Base-by-base conservation (phyloP, 2,888 invertebrate genomes). In the Sinodicranocentrus sp. region DNA sequence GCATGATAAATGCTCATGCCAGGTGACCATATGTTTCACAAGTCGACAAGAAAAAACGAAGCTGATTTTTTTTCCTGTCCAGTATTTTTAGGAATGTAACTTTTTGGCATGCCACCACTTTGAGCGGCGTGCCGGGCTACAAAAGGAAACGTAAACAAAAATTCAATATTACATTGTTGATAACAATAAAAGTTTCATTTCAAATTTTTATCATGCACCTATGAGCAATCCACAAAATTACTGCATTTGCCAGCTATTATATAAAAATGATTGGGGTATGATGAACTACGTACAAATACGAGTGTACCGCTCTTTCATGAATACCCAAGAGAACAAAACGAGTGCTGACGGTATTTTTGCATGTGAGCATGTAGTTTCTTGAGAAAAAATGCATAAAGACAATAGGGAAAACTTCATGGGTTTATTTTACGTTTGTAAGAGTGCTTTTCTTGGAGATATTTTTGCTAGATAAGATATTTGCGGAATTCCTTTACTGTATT, bases 151-250 rank as follows among this genome's bases (percentile, higher is more conserved):
- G 54, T 77, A 48, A 61, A 70, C 70, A 78, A 70, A 77, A 57
- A 70, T 61, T 28, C 78, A 71, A 70, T 70, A 71, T 78, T 71
- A 78, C 78, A 78, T 71, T 71, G 70, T 63, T 78, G 70, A 48
- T 48, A 71, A 63, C 78, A 70, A 71, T 70, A 78, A 70, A 78
- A 52, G 33, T 67, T 76, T 76, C 65, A 76, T 67, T 65, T 54
- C 63, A 23, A 65, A 65, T 75, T 75, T 75, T 75, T 76, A 76
- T 76, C 76, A 25, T 67, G 76, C 76, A 75, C 76, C 76, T 76
- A 39, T 26, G 3, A 39, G n/a, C 65, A 76, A 65, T 57, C 19
- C 25, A 26, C 65, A 19, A 43, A 71, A 73, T 25, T 61, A 39
- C n/a, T 57, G 6, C 19, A 23, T 10, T 21, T 5, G 71, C 39